Evolutionary conservation across 2,888 invertebrate genomes (phyloP).

Genomic region (Cheilosia variabilis): DNA sequence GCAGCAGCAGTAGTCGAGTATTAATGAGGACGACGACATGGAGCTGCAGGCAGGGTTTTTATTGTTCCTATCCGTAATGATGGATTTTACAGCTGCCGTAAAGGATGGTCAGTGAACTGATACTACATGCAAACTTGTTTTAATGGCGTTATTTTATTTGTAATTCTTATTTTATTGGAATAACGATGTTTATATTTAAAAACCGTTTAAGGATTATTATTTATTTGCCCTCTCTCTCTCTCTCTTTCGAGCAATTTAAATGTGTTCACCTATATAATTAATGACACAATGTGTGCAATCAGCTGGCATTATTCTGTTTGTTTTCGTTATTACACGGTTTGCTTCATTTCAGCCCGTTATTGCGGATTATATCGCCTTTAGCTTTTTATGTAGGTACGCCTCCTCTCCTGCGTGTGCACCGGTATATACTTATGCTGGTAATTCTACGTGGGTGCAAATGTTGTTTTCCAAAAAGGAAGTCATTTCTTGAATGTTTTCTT

Average conservation of each 20-base stretch:
- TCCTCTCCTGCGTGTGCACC: no score
- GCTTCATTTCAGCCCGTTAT: no score
- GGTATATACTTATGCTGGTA: no score
- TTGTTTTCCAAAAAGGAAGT: no score
- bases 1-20: slow-evolving; percentile 55
- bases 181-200: not conserved
- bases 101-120: slow-evolving; percentile 78
- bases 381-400: no score
- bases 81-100: slow-evolving; percentile 78
- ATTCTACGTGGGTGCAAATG: no score
- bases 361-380: no score
- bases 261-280: not conserved
- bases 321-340: no score
- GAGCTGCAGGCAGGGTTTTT: slow-evolving; percentile 77
- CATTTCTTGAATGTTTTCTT: no score
- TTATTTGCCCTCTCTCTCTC: not conserved
- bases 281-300: not conserved
- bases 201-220: not conserved
- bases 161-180: slow-evolving; percentile 11
- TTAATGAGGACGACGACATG: slow-evolving; percentile 77
- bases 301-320: not conserved
- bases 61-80: slow-evolving; percentile 76
- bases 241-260: not conserved
- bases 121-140: not conserved
- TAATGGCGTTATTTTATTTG: not conserved